phyloP scores from a whole-genome alignment of 2,888 invertebrate genomes.

The Cantharis rufa region DNA sequence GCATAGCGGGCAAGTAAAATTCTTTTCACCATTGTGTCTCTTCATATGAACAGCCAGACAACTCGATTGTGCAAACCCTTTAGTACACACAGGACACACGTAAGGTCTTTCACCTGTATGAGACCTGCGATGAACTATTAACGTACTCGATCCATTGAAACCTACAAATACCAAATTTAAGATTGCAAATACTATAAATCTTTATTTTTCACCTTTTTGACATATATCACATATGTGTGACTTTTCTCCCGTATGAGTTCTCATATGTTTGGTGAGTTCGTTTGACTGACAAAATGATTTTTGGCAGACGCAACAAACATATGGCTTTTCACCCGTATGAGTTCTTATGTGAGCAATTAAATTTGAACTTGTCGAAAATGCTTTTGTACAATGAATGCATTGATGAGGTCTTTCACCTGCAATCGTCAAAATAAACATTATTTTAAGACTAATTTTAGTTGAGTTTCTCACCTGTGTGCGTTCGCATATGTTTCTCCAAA shows the following conservation, averaged over 20 bases:
- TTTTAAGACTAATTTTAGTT: background rate
- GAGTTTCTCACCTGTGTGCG: constrained; percentile 52
- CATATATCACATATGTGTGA: constrained; percentile 57
- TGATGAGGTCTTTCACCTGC: constrained; percentile 56
- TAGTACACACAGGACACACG: constrained; percentile 50
- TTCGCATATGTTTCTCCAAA: constrained; percentile 56
- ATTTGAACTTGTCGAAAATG: constrained; percentile 58
- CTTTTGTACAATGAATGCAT: constrained; percentile 54
- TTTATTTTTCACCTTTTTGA: constrained; percentile 50
- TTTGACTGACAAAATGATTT: constrained; percentile 57
- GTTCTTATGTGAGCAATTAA: constrained; percentile 56
- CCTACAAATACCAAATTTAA: constrained; percentile 36
- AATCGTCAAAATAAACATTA: constrained; percentile 5
- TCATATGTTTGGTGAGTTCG: constrained; percentile 56
- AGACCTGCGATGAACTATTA: constrained; percentile 51
- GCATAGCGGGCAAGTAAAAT: constrained; percentile 44
- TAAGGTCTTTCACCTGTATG: constrained; percentile 55
- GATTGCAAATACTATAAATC: background rate
- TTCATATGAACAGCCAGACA: constrained; percentile 54
- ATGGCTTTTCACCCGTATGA: constrained; percentile 56
- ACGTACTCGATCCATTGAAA: constrained; percentile 54
- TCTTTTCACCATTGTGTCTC: constrained; percentile 48
- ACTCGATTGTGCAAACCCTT: constrained; percentile 54
- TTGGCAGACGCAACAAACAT: constrained; percentile 55
- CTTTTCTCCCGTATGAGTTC: constrained; percentile 57